Percentiles rank a stretch among this genome's conserved stretches.
phyloP scores from a whole-genome alignment of 1,140 invertebrate species.

The Ceratina australensis region DNA sequence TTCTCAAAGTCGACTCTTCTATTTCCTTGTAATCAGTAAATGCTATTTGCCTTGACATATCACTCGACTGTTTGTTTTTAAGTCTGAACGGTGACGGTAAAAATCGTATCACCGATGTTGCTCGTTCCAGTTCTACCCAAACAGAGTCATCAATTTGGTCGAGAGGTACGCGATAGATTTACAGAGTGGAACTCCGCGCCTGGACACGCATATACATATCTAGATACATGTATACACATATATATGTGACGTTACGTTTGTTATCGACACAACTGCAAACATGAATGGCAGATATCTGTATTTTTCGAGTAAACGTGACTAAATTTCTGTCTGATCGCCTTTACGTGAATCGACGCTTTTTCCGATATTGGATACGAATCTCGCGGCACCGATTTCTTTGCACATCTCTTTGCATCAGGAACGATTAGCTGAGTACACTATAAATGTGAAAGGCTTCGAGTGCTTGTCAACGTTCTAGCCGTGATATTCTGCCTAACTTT shows the following conservation, averaged over 20 bases:
- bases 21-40: neutral
- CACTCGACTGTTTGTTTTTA: neutral
- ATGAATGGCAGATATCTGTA: slow-evolving; percentile 28
- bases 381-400: slow-evolving; percentile 28
- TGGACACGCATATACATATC: neutral
- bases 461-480: slow-evolving; percentile 7
- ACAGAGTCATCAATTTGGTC: neutral
- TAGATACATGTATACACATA: neutral
- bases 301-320: slow-evolving; percentile 27
- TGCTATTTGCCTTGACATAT: neutral
- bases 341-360: slow-evolving; percentile 33
- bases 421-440: too few species aligned
- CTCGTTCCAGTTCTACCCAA: neutral
- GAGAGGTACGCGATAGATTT: neutral
- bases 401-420: slow-evolving; percentile 10
- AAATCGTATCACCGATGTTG: neutral
- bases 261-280: slow-evolving; percentile 27
- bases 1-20: too few species aligned
- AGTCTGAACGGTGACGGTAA: too few species aligned
- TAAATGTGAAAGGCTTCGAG: slow-evolving; percentile 19
- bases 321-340: slow-evolving; percentile 29
- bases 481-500: neutral
- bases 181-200: slow-evolving; percentile 36
- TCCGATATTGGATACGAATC: neutral
- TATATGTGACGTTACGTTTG: slow-evolving; percentile 25